phyloP scores from a whole-genome alignment of 1,140 invertebrate genomes.

The Apis cerana region DNA sequence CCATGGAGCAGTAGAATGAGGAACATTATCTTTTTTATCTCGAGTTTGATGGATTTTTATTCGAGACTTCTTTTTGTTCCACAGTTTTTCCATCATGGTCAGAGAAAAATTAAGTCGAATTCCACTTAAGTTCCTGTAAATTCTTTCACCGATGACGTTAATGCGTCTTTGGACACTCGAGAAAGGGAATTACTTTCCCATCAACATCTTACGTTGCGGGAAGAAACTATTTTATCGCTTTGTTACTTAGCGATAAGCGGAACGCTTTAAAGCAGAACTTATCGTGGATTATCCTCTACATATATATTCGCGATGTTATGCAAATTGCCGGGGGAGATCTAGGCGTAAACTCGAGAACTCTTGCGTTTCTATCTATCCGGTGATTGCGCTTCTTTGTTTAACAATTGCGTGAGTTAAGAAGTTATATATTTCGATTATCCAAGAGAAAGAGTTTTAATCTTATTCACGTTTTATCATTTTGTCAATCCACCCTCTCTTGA shows the following conservation, averaged over 20 bases:
- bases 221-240: constrained; percentile 52
- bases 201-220: not conserved
- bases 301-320: constrained; percentile 60
- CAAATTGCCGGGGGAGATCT: constrained; percentile 47
- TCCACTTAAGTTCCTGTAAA: not conserved
- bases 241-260: constrained; percentile 62
- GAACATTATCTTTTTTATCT: not conserved
- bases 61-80: not conserved
- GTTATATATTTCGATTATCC: no score
- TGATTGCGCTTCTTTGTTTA: not conserved
- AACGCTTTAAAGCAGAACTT: constrained; percentile 46
- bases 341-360: constrained; percentile 36
- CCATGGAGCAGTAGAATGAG: not conserved
- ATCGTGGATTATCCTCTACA: constrained; percentile 61
- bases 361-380: constrained; percentile 25
- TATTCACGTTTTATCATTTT: no score
- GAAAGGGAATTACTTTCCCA: constrained; percentile 21
- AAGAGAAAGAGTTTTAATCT: no score
- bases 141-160: not conserved
- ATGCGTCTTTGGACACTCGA: not conserved
- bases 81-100: not conserved
- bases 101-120: not conserved
- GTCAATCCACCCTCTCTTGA: no score
- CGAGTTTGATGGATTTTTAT: not conserved
- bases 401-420: no score